phyloP scores from a whole-genome alignment of 2,888 invertebrate species.

The Gastrophysa polygoni region DNA sequence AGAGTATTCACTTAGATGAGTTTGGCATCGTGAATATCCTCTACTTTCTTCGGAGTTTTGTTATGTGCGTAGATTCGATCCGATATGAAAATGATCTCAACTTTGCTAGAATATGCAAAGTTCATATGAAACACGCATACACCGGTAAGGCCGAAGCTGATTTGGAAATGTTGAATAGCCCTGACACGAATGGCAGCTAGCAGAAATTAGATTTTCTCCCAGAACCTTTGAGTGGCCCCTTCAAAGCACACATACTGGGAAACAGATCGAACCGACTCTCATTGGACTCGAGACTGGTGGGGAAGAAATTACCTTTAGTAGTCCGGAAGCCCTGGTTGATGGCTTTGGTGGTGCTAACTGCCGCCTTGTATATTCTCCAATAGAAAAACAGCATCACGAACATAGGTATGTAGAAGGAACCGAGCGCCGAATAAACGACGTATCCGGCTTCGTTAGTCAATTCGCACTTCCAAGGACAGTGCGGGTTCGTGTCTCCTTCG shows the following conservation, averaged over 20 bases:
- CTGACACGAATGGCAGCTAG: no score
- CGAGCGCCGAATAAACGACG: slow-evolving; percentile 95
- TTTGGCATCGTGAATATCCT: neutral
- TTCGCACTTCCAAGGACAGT: slow-evolving; percentile 85
- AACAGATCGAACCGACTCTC: no score
- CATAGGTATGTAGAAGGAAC: slow-evolving; percentile 98
- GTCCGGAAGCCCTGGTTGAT: slow-evolving; percentile 91
- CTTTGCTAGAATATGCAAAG: no score
- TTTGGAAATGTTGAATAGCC: no score
- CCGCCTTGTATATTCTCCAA: slow-evolving; percentile 95
- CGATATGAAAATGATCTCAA: no score
- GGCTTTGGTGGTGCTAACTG: slow-evolving; percentile 88
- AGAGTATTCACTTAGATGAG: neutral
- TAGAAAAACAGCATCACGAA: slow-evolving; percentile 98
- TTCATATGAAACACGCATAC: no score
- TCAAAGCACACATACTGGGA: no score
- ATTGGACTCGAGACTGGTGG: neutral
- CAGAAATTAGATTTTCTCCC: no score
- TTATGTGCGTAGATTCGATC: no score
- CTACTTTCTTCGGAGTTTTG: neutral
- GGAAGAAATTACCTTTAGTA: slow-evolving; percentile 67
- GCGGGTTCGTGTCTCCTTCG: slow-evolving; percentile 29
- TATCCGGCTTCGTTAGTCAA: slow-evolving; percentile 94
- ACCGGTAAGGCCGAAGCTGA: no score
- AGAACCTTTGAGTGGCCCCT: no score